Evolutionary conservation across 2,888 invertebrate genomes (phyloP).

Genomic region (Polydrusus tereticollis): DNA sequence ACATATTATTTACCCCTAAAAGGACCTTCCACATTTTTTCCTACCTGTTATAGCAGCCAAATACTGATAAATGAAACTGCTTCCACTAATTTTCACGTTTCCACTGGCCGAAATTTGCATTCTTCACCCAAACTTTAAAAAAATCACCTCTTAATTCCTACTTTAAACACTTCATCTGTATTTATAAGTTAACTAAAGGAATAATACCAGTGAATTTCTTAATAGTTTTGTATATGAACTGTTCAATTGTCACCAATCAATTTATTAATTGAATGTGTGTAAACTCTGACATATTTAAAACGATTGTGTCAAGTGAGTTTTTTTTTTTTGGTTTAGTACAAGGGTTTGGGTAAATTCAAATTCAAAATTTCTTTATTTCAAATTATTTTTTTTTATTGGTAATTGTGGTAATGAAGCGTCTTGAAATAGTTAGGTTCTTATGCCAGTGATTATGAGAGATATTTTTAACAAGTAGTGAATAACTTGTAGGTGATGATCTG

Average conservation of each 20-base stretch:
- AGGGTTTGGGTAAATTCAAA: too few species aligned
- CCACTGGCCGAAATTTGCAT: constrained; percentile 39
- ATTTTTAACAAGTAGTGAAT: too few species aligned
- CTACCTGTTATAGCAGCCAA: constrained; percentile 58
- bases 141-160: not conserved
- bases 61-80: constrained; percentile 57
- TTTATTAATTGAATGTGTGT: constrained; percentile 13
- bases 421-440: too few species aligned
- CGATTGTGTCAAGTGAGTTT: not conserved
- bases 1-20: too few species aligned
- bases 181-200: constrained; percentile 4
- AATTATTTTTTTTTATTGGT: too few species aligned
- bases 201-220: constrained; percentile 27
- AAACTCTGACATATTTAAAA: not conserved
- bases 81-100: constrained; percentile 18
- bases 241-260: constrained; percentile 43
- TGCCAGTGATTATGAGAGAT: too few species aligned
- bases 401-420: too few species aligned
- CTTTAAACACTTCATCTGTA: constrained; percentile 21
- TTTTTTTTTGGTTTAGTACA: too few species aligned
- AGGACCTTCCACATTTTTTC: too few species aligned
- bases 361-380: too few species aligned
- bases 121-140: constrained; percentile 6
- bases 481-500: too few species aligned
- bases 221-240: constrained; percentile 40